These are phyloP conservation scores for Pollimyrus isidori DNA, from an alignment of 2,113 vertebrate species.

Conservation along the genomic window DNA sequence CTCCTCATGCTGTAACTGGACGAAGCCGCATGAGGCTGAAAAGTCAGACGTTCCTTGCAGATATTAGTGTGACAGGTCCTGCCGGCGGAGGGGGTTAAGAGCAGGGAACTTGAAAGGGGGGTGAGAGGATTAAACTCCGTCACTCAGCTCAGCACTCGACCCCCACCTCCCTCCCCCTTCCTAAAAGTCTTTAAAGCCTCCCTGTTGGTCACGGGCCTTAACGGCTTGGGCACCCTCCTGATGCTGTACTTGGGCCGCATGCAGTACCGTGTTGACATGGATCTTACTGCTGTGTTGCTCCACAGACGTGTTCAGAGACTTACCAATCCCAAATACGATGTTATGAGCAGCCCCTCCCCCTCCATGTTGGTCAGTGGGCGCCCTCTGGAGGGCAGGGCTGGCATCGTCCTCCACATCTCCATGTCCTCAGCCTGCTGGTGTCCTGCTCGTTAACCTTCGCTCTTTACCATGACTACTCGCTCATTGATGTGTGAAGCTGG, in stretches of 20 bases:
- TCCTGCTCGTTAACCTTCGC: slow-evolving; percentile 1
- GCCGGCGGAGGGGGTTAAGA: neutral
- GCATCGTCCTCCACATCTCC: neutral
- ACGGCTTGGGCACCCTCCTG: neutral
- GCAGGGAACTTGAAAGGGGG: neutral
- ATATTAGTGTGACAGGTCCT: neutral
- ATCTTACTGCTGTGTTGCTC: neutral
- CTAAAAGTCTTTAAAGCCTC: neutral
- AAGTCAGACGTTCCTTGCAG: neutral
- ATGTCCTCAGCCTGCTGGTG: neutral
- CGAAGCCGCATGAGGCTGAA: neutral
- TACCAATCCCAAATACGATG: neutral
- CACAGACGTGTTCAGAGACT: neutral
- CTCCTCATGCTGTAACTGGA: neutral
- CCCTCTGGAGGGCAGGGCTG: neutral
- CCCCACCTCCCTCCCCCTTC: neutral
- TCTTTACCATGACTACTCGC: neutral
- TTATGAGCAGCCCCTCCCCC: neutral
- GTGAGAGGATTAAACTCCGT: neutral
- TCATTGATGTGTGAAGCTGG: slow-evolving; percentile 6
- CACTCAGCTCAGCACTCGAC: neutral
- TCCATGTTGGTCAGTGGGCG: neutral
- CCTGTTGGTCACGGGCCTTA: neutral
- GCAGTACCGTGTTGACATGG: neutral
- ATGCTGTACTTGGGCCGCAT: neutral